Evolutionary conservation across 2,888 invertebrate species (phyloP).

Genomic region (Trichacis sp.): DNA sequence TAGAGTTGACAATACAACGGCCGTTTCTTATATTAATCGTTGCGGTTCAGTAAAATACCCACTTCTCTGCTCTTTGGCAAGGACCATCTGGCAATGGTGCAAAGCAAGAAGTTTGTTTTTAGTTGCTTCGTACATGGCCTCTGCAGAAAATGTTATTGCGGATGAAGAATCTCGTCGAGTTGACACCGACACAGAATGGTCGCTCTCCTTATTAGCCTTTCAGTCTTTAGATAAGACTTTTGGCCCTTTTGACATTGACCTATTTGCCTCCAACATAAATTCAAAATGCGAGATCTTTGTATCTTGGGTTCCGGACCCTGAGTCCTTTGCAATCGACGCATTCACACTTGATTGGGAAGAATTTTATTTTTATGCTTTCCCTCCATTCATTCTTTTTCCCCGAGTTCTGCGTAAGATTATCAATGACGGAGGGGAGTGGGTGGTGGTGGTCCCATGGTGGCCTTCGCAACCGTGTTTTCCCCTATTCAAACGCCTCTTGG

Average conservation of each 20-base stretch:
- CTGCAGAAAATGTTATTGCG: no score
- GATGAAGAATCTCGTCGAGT: background rate
- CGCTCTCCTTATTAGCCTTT: background rate
- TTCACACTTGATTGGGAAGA: conserved; percentile 17
- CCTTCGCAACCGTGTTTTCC: conserved; percentile 56
- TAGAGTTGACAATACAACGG: no score
- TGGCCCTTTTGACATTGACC: conserved; percentile 12
- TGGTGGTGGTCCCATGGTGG: conserved; percentile 49
- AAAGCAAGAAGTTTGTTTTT: no score
- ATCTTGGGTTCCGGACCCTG: conserved; percentile 20
- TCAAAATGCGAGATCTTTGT: conserved; percentile 16
- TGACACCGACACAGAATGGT: background rate
- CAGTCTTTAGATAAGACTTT: background rate
- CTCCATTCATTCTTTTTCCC: conserved; percentile 46
- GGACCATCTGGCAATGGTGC: no score
- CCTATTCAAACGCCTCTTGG: conserved; percentile 37
- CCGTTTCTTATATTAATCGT: no score
- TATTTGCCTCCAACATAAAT: conserved; percentile 11
- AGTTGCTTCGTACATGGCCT: no score
- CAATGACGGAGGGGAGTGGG: conserved; percentile 49
- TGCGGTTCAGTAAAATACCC: no score
- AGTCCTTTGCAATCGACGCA: conserved; percentile 11
- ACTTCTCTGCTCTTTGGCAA: no score
- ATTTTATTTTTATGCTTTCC: conserved; percentile 18
- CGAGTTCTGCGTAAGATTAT: conserved; percentile 51